These are phyloP conservation scores for Iphiclides podalirius DNA, from an alignment of 2,888 invertebrate species.

Conservation along the genomic window DNA sequence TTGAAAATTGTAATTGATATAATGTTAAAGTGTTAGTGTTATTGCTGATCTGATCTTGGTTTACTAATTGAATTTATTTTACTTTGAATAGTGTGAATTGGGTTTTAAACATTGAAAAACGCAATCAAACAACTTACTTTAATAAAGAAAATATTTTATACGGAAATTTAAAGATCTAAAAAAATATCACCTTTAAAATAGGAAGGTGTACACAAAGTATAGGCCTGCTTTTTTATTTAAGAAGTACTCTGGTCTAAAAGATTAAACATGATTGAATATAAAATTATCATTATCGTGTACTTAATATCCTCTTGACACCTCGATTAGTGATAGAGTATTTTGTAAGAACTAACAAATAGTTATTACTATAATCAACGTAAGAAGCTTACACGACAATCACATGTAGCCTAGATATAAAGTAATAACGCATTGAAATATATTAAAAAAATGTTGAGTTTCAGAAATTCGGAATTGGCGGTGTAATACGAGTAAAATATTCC, in stretches of 20 bases:
- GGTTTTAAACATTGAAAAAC: too few species aligned
- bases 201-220: background rate
- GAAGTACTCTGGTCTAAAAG: too few species aligned
- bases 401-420: background rate
- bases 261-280: too few species aligned
- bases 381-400: background rate
- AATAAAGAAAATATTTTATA: too few species aligned
- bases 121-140: too few species aligned
- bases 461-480: too few species aligned
- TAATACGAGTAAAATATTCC: too few species aligned
- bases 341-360: background rate
- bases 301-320: background rate
- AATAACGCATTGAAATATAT: too few species aligned
- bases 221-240: background rate
- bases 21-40: background rate
- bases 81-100: too few species aligned
- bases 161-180: too few species aligned
- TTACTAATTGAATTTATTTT: background rate
- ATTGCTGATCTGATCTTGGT: constrained; percentile 6
- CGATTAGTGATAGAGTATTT: background rate
- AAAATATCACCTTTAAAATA: background rate
- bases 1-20: constrained; percentile 3
- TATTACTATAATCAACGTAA: background rate
- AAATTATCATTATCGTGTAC: background rate
- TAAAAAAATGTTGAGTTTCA: too few species aligned